phyloP scores from a whole-genome alignment of 1,140 invertebrate species.

The Rhyzopertha dominica region DNA sequence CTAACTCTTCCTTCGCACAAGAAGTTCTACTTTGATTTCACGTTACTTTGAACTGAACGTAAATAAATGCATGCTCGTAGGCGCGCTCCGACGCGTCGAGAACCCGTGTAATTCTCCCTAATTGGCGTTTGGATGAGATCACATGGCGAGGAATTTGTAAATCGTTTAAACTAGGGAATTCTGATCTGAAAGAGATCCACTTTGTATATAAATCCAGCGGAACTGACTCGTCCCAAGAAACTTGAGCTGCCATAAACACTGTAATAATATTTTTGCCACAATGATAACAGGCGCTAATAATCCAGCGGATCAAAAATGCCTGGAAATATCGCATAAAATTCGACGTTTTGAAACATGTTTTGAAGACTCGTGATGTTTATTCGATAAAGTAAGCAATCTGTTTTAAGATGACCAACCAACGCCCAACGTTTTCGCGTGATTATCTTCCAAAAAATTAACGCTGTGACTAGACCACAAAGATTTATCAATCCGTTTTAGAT shows the following conservation, averaged over 20 bases:
- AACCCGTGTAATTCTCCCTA: slow-evolving; percentile 15
- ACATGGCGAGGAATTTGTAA: slow-evolving; percentile 5
- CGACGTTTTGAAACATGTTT: slow-evolving; percentile 12
- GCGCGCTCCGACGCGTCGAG: slow-evolving; percentile 14
- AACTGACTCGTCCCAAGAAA: slow-evolving; percentile 44
- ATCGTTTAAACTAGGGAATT: slow-evolving; percentile 4
- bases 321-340: slow-evolving; percentile 17
- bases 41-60: slow-evolving; percentile 5
- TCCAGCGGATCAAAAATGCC: slow-evolving; percentile 47
- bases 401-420: no score
- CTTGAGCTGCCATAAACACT: slow-evolving; percentile 39
- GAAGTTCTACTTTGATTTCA: slow-evolving; percentile 5
- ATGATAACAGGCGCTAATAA: slow-evolving; percentile 39
- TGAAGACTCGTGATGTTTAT: no score
- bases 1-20: slow-evolving; percentile 25
- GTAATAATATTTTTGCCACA: slow-evolving; percentile 43
- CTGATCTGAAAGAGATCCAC: slow-evolving; percentile 14
- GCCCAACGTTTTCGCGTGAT: no score
- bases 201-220: slow-evolving; percentile 20
- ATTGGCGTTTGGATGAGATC: slow-evolving; percentile 2
- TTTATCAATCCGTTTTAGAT: no score
- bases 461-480: no score
- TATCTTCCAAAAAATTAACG: no score
- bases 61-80: slow-evolving; percentile 19
- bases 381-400: no score